Base-by-base conservation (phyloP, 2,888 invertebrate genomes). In the Pachymerium ferrugineum region DNA sequence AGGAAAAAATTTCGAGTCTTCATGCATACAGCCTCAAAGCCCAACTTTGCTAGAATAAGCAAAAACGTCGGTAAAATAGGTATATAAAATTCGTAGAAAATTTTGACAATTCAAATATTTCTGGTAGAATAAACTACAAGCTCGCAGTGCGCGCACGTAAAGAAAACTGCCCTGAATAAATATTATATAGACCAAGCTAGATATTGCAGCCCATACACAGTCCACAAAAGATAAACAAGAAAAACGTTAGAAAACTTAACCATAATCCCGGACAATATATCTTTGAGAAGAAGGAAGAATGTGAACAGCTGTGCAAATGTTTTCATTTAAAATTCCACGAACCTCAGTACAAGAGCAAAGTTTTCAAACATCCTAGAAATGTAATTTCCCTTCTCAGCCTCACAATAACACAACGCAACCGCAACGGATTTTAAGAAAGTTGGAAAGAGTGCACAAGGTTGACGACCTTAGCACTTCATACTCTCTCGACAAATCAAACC, bases 231-330 rank as follows among this genome's bases (percentile, higher is more conserved):
- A 62, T 62, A 62, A 62, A 62, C 62, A 62, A 28, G 62, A 62
- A 62, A 62, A 62, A 62, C 62, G 62, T 62, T 62, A 62, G 62
- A 62, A 62, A 62, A 62, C 62, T 62, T 62, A 62, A 62, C 62
- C 62, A 62, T 62, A 62, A 62, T 62, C 62, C 62, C 10, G 28
- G 16, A 47, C 47, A 6, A 14, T 25, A 62, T 62, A 62, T 62
- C 14, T 62, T 12, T 25, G 25, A 28, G 28, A 62, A 25, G 28
- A 62, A 28, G n/a, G 62, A 62, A 54, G 19, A 54, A 62, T 62
- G 62, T 62, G 62, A 62, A 62, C 62, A 62, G 62, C 28, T 62
- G 62, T 62, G 62, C 62, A 62, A 62, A 62, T 62, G 62, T 62
- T 62, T 62, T 62, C 62, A 62, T 62, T 62, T 62, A 62, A 62